phyloP scores from a whole-genome alignment of 1,140 invertebrate species.

The Scaptomyza pallida region DNA sequence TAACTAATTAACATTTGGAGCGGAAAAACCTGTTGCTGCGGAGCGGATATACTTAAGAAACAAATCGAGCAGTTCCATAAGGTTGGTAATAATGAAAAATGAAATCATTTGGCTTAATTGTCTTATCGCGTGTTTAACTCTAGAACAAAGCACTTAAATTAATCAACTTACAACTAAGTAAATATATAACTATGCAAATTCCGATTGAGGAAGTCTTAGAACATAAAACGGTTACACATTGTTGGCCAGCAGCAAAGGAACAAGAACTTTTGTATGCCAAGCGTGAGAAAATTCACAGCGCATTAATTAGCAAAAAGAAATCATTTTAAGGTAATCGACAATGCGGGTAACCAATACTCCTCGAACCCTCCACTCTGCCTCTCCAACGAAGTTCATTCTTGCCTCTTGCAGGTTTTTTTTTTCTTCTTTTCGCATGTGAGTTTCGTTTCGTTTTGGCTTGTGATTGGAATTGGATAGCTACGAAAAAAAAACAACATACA shows the following conservation, averaged over 20 bases:
- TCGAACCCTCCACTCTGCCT: too few relatives aligned
- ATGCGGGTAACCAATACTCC: conserved; percentile 28
- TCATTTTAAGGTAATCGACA: conserved; percentile 64
- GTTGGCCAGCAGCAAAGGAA: conserved; percentile 36
- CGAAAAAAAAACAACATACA: conserved; percentile 37
- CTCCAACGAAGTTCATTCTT: not conserved
- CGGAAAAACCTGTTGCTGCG: conserved; percentile 31
- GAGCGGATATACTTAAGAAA: conserved; percentile 16
- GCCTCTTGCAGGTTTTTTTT: not conserved
- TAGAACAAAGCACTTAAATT: conserved; percentile 46
- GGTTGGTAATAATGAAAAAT: conserved; percentile 46
- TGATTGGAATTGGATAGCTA: conserved; percentile 30
- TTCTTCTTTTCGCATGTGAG: conserved; percentile 35
- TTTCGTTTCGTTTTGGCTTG: conserved; percentile 26
- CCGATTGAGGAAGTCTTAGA: conserved; percentile 63
- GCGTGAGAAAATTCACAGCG: conserved; percentile 78
- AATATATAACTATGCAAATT: conserved; percentile 66
- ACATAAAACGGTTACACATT: conserved; percentile 56
- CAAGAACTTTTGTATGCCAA: conserved; percentile 50
- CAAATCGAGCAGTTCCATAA: conserved; percentile 16
- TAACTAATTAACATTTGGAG: conserved; percentile 29
- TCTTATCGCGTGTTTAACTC: conserved; percentile 27
- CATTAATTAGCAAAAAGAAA: conserved; percentile 74
- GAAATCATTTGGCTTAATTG: conserved; percentile 36
- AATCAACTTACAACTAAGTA: conserved; percentile 48